Evolutionary conservation across 1,140 invertebrate species (phyloP).

Genomic region (Drosophila pruinosa): DNA sequence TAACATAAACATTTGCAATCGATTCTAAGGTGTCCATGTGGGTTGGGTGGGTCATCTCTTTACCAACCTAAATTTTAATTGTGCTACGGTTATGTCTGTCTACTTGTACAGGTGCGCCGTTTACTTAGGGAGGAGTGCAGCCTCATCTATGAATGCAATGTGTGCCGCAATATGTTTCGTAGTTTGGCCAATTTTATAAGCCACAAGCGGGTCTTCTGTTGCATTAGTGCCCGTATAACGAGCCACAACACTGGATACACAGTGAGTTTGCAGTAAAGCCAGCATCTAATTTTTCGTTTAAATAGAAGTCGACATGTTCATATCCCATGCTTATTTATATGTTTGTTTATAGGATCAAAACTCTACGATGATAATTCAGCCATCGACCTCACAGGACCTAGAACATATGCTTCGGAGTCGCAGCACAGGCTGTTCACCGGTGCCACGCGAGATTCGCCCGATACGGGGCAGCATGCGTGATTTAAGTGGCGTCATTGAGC

Average conservation of each 20-base stretch:
- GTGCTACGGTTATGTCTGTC: too few species aligned
- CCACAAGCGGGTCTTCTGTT: slow-evolving; percentile 92
- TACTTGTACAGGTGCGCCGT: slow-evolving; percentile 85
- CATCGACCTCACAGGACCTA: slow-evolving; percentile 46
- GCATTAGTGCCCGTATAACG: slow-evolving; percentile 58
- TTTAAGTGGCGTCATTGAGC: slow-evolving; percentile 75
- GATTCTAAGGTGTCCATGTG: too few species aligned
- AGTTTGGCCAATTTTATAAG: slow-evolving; percentile 92
- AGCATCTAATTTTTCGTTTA: slow-evolving; percentile 3
- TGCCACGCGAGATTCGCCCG: slow-evolving; percentile 55
- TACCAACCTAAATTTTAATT: neutral
- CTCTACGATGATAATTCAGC: slow-evolving; percentile 68
- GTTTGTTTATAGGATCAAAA: slow-evolving; percentile 55
- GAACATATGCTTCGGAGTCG: slow-evolving; percentile 65
- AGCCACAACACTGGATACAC: slow-evolving; percentile 82
- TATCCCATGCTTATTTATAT: neutral
- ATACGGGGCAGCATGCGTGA: slow-evolving; percentile 59
- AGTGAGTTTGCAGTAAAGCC: slow-evolving; percentile 83
- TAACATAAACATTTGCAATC: slow-evolving; percentile 6
- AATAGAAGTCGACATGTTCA: neutral
- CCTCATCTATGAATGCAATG: slow-evolving; percentile 92
- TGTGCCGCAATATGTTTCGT: slow-evolving; percentile 92
- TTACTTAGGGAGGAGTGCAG: slow-evolving; percentile 91
- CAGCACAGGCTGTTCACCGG: slow-evolving; percentile 63
- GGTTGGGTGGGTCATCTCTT: neutral